These are phyloP conservation scores for Drosophila mettleri DNA, from an alignment of 2,888 invertebrate genomes.

Conservation along the genomic window DNA sequence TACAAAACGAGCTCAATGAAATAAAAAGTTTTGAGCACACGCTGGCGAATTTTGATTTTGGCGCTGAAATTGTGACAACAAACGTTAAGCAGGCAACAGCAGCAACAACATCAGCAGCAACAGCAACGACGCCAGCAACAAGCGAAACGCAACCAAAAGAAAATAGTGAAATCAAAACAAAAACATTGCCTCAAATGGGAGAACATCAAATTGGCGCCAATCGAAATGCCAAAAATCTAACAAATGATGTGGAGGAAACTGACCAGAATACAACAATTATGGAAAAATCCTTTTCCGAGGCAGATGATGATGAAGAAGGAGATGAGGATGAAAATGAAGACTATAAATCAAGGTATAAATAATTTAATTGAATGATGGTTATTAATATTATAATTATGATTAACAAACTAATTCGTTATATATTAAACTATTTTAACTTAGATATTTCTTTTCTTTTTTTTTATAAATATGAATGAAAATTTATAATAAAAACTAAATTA, in stretches of 20 bases:
- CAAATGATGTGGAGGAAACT: constrained; percentile 13
- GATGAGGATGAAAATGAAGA: constrained; percentile 55
- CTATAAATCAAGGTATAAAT: constrained; percentile 39
- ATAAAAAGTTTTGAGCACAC: constrained; percentile 42
- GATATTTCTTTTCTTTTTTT: not conserved
- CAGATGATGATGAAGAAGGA: constrained; percentile 60
- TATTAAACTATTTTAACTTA: not conserved
- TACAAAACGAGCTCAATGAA: constrained; percentile 32
- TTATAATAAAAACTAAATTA: constrained; percentile 6
- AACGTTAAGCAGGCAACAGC: constrained; percentile 52
- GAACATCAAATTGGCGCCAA: constrained; percentile 75
- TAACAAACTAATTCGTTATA: not conserved
- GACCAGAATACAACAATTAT: constrained; percentile 26
- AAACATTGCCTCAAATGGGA: constrained; percentile 69
- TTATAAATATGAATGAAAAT: not conserved
- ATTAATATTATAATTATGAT: not conserved
- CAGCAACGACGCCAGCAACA: constrained; percentile 53
- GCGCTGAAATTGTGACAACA: constrained; percentile 82
- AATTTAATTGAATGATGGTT: not conserved
- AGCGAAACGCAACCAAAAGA: constrained; percentile 69
- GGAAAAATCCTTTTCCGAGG: constrained; percentile 43
- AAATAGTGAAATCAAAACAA: constrained; percentile 76
- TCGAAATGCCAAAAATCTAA: constrained; percentile 30
- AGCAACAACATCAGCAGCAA: constrained; percentile 24
- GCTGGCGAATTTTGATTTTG: constrained; percentile 75